These are phyloP conservation scores for Laothoe populi DNA, from an alignment of 2,888 invertebrate genomes.

Conservation along the genomic window DNA sequence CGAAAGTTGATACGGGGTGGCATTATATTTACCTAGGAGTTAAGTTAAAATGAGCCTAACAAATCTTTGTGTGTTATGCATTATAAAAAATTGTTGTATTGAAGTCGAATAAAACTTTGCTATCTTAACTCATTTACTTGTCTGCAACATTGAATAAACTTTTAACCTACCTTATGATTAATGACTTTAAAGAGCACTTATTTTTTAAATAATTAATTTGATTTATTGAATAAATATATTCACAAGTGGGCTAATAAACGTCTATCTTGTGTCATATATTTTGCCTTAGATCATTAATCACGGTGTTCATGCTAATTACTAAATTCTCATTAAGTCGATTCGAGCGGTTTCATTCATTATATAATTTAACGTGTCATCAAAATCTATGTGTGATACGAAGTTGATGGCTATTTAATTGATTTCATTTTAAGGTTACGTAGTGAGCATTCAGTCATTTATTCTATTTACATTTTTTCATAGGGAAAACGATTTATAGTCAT, in stretches of 20 bases:
- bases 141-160: too few species aligned
- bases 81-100: too few species aligned
- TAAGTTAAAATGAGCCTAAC: neutral
- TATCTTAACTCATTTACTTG: too few species aligned
- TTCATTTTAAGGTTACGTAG: neutral
- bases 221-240: neutral
- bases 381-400: neutral
- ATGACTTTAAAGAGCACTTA: neutral
- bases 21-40: neutral
- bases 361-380: conserved; percentile 1
- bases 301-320: conserved; percentile 26
- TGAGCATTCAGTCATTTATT: too few species aligned
- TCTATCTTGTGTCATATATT: conserved; percentile 28
- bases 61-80: too few species aligned
- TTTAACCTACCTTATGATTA: too few species aligned
- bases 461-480: too few species aligned
- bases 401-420: neutral
- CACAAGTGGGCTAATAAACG: conserved; percentile 23
- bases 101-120: too few species aligned
- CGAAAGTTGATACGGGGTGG: neutral
- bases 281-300: conserved; percentile 27
- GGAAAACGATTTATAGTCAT: too few species aligned
- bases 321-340: conserved; percentile 26
- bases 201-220: neutral
- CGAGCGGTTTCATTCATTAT: conserved; percentile 6